A percentile compares a stretch with the other conserved stretches of the same genome.
Evolutionary conservation across 1,140 invertebrate genomes (phyloP).

Genomic region (Mercenaria mercenaria): DNA sequence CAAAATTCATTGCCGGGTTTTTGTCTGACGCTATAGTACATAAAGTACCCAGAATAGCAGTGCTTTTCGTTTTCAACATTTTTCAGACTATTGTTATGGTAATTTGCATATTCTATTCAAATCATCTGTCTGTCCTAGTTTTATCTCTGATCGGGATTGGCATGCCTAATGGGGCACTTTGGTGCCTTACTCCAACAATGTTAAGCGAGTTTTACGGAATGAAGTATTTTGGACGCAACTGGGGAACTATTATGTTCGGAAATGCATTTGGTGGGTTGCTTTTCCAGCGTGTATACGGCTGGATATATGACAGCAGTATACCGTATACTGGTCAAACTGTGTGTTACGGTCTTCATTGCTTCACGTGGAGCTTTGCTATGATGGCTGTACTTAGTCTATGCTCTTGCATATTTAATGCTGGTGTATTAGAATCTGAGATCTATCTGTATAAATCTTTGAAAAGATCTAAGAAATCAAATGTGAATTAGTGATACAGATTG

Average conservation of each 20-base stretch:
- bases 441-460: slow-evolving; percentile 41
- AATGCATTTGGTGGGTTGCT: slow-evolving; percentile 77
- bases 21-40: slow-evolving; percentile 75
- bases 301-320: slow-evolving; percentile 76
- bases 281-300: slow-evolving; percentile 75
- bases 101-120: slow-evolving; percentile 74
- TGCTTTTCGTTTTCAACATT: slow-evolving; percentile 73
- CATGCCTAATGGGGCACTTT: slow-evolving; percentile 80
- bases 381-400: slow-evolving; percentile 73
- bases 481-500: too few species aligned
- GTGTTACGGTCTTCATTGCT: slow-evolving; percentile 77
- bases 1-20: slow-evolving; percentile 77
- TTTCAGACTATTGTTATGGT: slow-evolving; percentile 73
- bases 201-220: slow-evolving; percentile 80
- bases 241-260: slow-evolving; percentile 80
- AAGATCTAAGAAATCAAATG: not conserved
- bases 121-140: slow-evolving; percentile 72
- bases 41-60: slow-evolving; percentile 71
- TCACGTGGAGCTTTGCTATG: slow-evolving; percentile 76
- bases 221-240: slow-evolving; percentile 80
- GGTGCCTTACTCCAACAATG: slow-evolving; percentile 81
- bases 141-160: slow-evolving; percentile 73
- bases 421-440: slow-evolving; percentile 69
- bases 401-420: slow-evolving; percentile 74
- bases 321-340: slow-evolving; percentile 64